These are phyloP conservation scores for Eristalinus sepulchralis DNA, from an alignment of 2,888 invertebrate genomes.

Conservation along the genomic window DNA sequence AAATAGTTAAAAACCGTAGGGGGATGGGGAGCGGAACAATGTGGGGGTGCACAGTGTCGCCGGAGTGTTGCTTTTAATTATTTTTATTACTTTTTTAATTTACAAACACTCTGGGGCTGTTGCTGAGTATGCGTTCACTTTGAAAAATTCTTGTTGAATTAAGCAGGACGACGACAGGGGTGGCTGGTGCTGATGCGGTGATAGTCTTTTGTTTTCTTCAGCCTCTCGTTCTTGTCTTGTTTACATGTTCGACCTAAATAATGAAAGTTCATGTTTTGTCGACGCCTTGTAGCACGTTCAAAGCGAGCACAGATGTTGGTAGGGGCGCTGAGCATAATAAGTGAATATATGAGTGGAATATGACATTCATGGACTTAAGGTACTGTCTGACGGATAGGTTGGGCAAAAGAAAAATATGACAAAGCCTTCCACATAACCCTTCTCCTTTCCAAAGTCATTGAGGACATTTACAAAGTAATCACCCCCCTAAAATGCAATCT, in stretches of 20 bases:
- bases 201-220: background rate
- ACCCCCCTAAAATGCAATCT: constrained; percentile 10
- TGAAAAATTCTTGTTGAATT: constrained; percentile 20
- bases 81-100: constrained; percentile 62
- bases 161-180: background rate
- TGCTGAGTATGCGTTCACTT: constrained; percentile 27
- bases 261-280: background rate
- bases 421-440: too few relatives aligned
- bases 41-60: constrained; percentile 27
- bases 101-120: constrained; percentile 4
- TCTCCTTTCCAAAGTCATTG: too few relatives aligned
- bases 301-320: background rate
- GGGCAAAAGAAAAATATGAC: too few relatives aligned
- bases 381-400: too few relatives aligned
- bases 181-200: background rate
- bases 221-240: background rate
- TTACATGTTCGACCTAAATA: background rate
- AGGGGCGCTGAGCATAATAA: background rate
- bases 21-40: background rate
- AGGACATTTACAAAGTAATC: constrained; percentile 12
- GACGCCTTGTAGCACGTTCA: background rate
- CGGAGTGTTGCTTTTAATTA: constrained; percentile 56
- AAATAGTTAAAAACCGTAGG: constrained; percentile 33
- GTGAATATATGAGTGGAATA: too few relatives aligned
- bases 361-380: too few relatives aligned